Conservation (phyloP, 92 coral and sea anemone species). For the Blastomussa wellsi region DNA sequence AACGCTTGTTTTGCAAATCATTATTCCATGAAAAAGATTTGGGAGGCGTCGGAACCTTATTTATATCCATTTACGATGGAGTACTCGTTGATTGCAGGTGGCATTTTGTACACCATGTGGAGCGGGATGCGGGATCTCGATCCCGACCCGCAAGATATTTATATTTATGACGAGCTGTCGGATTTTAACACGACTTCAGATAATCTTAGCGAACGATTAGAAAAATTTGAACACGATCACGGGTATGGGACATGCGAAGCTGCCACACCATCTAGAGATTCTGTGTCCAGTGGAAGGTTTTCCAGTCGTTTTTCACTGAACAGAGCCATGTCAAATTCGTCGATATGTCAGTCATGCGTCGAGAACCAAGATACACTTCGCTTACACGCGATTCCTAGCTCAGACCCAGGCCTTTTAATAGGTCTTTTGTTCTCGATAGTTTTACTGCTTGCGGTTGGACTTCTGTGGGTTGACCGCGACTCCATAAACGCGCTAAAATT, state of each 20-base stretch:
- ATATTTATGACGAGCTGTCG: constrained; percentile 95
- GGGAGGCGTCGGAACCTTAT: constrained; percentile 93
- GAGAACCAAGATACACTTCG: constrained; percentile 83
- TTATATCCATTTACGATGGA: constrained; percentile 96
- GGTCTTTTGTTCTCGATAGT: constrained; percentile 89
- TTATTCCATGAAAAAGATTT: constrained; percentile 87
- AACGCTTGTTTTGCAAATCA: constrained; percentile 73
- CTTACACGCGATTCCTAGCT: constrained; percentile 80
- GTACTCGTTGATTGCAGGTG: constrained; percentile 91
- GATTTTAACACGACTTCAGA: constrained; percentile 95
- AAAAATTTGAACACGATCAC: constrained; percentile 82
- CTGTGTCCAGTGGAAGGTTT: constrained; percentile 75
- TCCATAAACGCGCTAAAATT: constrained; percentile 82
- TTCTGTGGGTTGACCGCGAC: constrained; percentile 83
- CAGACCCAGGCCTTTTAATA: constrained; percentile 92
- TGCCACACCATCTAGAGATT: constrained; percentile 77
- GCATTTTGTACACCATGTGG: constrained; percentile 95
- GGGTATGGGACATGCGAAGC: constrained; percentile 92
- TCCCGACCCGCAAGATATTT: constrained; percentile 98
- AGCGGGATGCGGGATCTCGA: constrained; percentile 95
- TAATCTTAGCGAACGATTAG: constrained; percentile 80
- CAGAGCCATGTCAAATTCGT: constrained; percentile 86
- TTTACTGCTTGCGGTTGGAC: constrained; percentile 84
- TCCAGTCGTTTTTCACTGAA: constrained; percentile 78
- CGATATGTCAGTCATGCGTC: constrained; percentile 88